These are phyloP conservation scores for Otus sunia DNA, from an alignment of 2,113 vertebrate species.

Conservation along the genomic window DNA sequence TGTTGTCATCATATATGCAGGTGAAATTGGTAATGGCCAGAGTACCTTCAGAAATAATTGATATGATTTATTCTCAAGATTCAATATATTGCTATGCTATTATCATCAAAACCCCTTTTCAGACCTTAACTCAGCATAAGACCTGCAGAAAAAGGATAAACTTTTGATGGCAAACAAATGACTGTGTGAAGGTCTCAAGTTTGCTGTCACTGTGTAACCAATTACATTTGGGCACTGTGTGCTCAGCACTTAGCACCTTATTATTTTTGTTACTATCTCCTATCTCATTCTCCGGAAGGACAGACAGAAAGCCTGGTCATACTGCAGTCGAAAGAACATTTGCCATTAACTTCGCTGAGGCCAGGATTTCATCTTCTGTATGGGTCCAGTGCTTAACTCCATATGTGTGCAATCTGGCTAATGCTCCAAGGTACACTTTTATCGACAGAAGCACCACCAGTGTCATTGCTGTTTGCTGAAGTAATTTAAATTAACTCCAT, in stretches of 20 bases:
- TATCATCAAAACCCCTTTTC: background rate
- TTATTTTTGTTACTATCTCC: background rate
- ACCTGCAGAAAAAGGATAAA: background rate
- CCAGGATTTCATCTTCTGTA: background rate
- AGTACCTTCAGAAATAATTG: background rate
- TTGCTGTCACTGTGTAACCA: background rate
- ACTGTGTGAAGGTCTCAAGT: background rate
- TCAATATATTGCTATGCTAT: background rate
- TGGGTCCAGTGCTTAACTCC: background rate
- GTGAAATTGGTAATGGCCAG: background rate
- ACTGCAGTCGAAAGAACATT: background rate
- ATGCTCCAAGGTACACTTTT: background rate
- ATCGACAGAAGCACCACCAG: background rate
- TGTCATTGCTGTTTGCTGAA: background rate
- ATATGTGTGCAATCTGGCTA: background rate
- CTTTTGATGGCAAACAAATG: background rate
- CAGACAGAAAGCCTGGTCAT: background rate
- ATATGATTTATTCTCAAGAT: background rate
- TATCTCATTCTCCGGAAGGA: background rate
- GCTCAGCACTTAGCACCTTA: background rate
- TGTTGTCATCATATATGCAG: background rate
- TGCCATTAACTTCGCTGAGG: background rate
- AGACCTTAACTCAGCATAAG: background rate
- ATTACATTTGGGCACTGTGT: background rate
- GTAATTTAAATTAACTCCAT: background rate